These are phyloP conservation scores for Heteromyza rotundicornis DNA, from an alignment of 2,888 invertebrate species.

Conservation along the genomic window DNA sequence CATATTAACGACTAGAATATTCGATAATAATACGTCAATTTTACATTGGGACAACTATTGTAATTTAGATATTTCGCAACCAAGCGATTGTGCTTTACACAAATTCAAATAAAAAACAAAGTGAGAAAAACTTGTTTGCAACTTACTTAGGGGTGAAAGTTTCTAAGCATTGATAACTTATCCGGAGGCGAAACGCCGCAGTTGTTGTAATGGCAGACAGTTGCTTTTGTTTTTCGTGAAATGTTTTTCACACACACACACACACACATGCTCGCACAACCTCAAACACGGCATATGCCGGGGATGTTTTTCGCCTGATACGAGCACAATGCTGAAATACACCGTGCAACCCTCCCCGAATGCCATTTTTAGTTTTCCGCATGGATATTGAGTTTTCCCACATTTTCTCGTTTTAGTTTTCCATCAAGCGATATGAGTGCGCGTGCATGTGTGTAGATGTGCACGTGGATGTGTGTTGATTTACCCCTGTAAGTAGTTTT, in stretches of 20 bases:
- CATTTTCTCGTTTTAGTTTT: conserved; percentile 11
- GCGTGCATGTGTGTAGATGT: background rate
- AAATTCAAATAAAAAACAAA: conserved; percentile 2
- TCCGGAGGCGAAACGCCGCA: conserved; percentile 9
- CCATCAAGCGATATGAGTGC: conserved; percentile 28
- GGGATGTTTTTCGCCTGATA: conserved; percentile 44
- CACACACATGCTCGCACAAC: conserved; percentile 23
- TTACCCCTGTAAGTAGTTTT: background rate
- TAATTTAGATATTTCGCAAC: background rate
- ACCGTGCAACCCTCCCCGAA: conserved; percentile 27
- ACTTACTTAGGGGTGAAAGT: conserved; percentile 16
- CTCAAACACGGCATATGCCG: conserved; percentile 34
- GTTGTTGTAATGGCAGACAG: background rate
- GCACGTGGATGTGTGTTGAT: conserved; percentile 18
- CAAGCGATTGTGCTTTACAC: too few relatives aligned
- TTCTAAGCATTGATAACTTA: conserved; percentile 14
- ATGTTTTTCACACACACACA: conserved; percentile 10
- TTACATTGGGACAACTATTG: too few relatives aligned
- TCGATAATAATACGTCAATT: too few relatives aligned
- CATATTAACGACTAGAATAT: too few relatives aligned
- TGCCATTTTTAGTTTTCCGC: conserved; percentile 43
- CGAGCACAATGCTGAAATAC: background rate
- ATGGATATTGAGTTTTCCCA: conserved; percentile 24
- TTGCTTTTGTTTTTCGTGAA: conserved; percentile 11
- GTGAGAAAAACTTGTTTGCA: conserved; percentile 14